These are phyloP conservation scores for Portevinia maculata DNA, from an alignment of 2,888 invertebrate species.

Conservation along the genomic window DNA sequence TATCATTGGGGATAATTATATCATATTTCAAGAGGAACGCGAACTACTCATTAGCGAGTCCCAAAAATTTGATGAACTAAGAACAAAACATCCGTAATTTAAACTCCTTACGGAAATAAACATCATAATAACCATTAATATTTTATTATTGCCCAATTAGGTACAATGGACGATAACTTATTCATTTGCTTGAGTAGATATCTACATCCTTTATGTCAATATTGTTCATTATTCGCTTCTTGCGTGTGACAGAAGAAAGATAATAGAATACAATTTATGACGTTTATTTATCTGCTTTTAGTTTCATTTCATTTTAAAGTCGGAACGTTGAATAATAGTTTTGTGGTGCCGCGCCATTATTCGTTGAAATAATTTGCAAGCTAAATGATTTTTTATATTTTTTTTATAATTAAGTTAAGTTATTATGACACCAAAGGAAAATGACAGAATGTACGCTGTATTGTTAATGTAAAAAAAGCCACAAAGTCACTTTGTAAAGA, in stretches of 20 bases:
- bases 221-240: background rate
- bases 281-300: background rate
- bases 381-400: background rate
- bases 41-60: conserved; percentile 44
- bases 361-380: background rate
- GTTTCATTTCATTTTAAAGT: background rate
- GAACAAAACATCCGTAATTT: conserved; percentile 16
- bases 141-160: conserved; percentile 1
- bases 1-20: background rate
- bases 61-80: conserved; percentile 19
- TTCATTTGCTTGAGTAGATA: background rate
- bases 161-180: conserved; percentile 19
- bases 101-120: conserved; percentile 1
- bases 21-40: conserved; percentile 21
- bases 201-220: too few relatives aligned
- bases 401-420: background rate
- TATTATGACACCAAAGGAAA: background rate
- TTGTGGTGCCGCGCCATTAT: background rate
- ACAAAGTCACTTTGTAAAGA: background rate
- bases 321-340: background rate
- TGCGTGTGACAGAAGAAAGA: background rate
- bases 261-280: background rate
- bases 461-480: background rate
- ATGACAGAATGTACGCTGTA: background rate
- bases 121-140: conserved; percentile 3